Base-by-base conservation (phyloP, 1,140 invertebrate genomes). In the Panagrolaimus sp. region DNA sequence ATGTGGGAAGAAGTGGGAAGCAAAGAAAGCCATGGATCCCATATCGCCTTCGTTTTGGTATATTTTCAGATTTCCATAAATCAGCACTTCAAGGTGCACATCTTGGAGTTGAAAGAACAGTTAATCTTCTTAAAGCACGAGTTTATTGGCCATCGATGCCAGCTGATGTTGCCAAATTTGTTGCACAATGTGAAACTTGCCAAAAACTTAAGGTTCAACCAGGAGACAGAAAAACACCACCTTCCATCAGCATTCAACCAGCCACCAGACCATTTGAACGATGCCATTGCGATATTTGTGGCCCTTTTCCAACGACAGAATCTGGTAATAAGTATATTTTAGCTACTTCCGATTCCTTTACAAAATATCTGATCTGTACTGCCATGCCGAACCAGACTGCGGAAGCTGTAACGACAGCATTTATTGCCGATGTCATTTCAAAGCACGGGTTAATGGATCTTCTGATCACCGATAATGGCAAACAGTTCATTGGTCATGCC, bases 91-190 rank as follows among this genome's bases (percentile, higher is more conserved):
- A 43, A 1, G 67, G 67, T 5, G 68, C 64, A 21, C 68, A 69
- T 48, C 12, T 69, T 9, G 68, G 68, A 28, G 12, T 69, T 14
- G 24, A 9, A 2, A 67, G 47, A 68, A 69, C 67, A 69, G 2
- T 43, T 7, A 28, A 70, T 9, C 21, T 12, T 8, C 1, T 69
- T 24, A 8, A 10, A 12, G 17, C 52, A 69, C 28, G 67, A 26
- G 7, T 69, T 24, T 69, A 12, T 10, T 69, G 67, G 67, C 26
- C 52, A 26, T 21, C 12, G 10, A 44, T 69, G 32, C 45, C 9
- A 44, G 0, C 21, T 21, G 0, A 67, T 21, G 1, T 43, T 17
- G 43, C 6, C 10, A 24, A 12, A 62, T 67, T 15, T 15, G 10
- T 10, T 5, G 15, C 5, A 14, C 3, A 21, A 2, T 52, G 47